Evolutionary conservation across 2,888 invertebrate genomes (phyloP), one percentile per base, ranked within the genome.

Genomic region (Apodemia mormo): DNA sequence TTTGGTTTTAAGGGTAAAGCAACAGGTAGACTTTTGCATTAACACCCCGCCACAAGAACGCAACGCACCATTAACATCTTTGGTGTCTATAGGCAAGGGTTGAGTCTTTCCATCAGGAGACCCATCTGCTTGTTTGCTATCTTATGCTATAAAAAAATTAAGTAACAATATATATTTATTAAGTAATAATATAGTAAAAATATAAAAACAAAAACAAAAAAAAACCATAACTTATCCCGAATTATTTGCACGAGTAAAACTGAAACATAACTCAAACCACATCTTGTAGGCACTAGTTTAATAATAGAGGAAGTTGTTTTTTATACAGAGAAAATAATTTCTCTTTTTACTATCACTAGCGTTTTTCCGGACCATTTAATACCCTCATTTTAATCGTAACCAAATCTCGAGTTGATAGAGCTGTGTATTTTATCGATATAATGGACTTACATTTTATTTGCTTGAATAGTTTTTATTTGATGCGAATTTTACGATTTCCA

Each of bases 391-490:
- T 68, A 67, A 69, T 72, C 68, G 69, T 56, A 73, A 67, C 65
- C 67, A 72, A 72, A 76, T 70, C 69, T 68, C 70, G 68, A 45
- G 68, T 69, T 14, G 71, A 71, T 74, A 70, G 71, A 68, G 72
- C 70, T 40, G 52, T 65, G 10, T 29, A 10, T 33, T 75, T 72
- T 76, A 76, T 78, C 77, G 77, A 78, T 77, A 79, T 82, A 89
- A 90, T 86, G 88, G 80, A 73, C 78, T 80, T 82, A 79, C 84
- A 84, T 85, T 86, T 86, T 89, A 86, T 90, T 89, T 87, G 85
- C 88, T 81, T 78, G 79, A 85, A 82, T 87, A 83, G 82, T 86
- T 92, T 90, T 92, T 91, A 92, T 90, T 84, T 80, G 81, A 81
- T 81, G 82, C 85, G 82, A 80, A 81, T 83, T 90, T 92, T 88